Base-by-base conservation (phyloP, 2,797 vertebrate genomes). In the Sebastes hubbsi region DNA sequence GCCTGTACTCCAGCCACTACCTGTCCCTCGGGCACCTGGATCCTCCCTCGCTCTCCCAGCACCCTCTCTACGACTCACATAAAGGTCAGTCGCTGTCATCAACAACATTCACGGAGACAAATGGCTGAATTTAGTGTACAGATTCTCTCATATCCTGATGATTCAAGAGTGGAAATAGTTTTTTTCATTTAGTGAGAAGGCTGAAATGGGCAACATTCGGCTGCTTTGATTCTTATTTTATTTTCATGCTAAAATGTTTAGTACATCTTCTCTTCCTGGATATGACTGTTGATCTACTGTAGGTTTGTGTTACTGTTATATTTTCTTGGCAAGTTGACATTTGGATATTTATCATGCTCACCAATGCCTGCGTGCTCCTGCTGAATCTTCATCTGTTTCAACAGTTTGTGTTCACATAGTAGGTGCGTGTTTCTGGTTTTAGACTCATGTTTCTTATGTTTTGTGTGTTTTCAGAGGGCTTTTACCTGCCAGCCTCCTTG, bases 1-100 rank as follows among this genome's bases (percentile, higher is more conserved):
- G 97, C 80, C 93, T 99, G 62, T 99, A 98, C 92, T 96, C 97
- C 2, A 97, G 96, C 27, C 94, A 93, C 2, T 99, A 98, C 95
- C 95, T 99, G 95, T 97, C 98, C 77, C 92, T 99, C 91, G 97
- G 97, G 69, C 97, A 98, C 94, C 95, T 99, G 11, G 98, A 99
- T 64, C 94, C 97, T 72, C 95, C 97, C 65, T 96, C 98, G 77
- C 95, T 99, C 89, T 94, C 97, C 34, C 97, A 97, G 89, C 97
- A 98, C 90, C 95, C 95, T 74, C 96, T 99, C 88, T 99, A 97
- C 1, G 97, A 99, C 78, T 95, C 97, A 0, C 97, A 97, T 81
- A 99, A 99, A 98, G 98, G 98, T 99, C 85, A 96, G 97, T 92
- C 5, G 2, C 69, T 56, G 55, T 84, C 79, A 22, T 3, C 27